Conservation (phyloP, 2,888 invertebrate genomes). For the Liopterus haemorrhoidalis region DNA sequence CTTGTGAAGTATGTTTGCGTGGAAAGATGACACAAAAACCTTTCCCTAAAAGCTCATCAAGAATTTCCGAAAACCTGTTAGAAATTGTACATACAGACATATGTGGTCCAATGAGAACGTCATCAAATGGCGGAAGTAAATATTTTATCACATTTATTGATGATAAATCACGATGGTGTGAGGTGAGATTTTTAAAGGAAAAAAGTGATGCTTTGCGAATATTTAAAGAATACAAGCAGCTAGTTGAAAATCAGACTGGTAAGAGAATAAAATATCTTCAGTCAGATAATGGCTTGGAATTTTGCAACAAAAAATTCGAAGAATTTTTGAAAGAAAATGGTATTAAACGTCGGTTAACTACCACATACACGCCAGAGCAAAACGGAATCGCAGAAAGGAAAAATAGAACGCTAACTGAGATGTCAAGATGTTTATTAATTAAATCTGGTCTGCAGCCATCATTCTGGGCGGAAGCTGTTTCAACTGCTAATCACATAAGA, state of each 20-base stretch:
- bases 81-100: conserved; percentile 32
- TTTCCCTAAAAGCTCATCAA: conserved; percentile 1
- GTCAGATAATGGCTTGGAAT: conserved; percentile 29
- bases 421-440: conserved; percentile 28
- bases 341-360: no score
- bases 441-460: conserved; percentile 2
- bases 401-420: conserved; percentile 29
- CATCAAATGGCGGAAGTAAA: conserved; percentile 25
- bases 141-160: conserved; percentile 29
- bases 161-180: conserved; percentile 29
- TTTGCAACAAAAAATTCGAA: conserved; percentile 19
- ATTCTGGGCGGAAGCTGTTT: conserved; percentile 21
- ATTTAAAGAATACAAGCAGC: conserved; percentile 21
- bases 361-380: conserved; percentile 24
- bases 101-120: conserved; percentile 27
- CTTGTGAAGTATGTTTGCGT: conserved; percentile 7
- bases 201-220: conserved; percentile 26
- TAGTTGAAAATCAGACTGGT: conserved; percentile 26
- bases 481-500: conserved; percentile 21
- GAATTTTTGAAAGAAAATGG: conserved; percentile 22
- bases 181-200: conserved; percentile 22
- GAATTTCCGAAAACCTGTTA: conserved; percentile 13
- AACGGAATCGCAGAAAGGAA: conserved; percentile 6
- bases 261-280: conserved; percentile 26
- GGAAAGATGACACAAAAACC: conserved; percentile 10